Percentiles rank a stretch among this genome's conserved stretches.
These are phyloP conservation scores for Cerceris ruficornis DNA, from an alignment of 2,888 invertebrate species.

Conservation along the genomic window DNA sequence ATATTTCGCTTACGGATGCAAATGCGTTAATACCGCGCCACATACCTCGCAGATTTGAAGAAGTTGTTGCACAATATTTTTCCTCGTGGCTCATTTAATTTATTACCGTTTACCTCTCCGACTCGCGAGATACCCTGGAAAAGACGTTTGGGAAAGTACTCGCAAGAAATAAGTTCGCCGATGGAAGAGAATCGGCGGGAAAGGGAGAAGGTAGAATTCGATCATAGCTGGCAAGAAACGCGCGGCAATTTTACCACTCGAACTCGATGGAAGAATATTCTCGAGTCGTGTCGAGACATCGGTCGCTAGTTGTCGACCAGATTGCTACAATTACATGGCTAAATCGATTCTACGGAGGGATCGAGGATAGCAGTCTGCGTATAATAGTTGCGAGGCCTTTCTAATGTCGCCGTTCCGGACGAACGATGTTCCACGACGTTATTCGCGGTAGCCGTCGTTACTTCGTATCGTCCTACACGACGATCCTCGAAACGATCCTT, in stretches of 20 bases:
- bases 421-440: constrained; percentile 42
- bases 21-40: too few species aligned
- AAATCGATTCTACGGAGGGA: constrained; percentile 59
- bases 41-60: too few species aligned
- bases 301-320: constrained; percentile 47
- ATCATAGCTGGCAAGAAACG: constrained; percentile 31
- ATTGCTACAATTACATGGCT: constrained; percentile 62
- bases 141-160: background rate
- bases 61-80: too few species aligned
- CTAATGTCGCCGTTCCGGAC: constrained; percentile 48
- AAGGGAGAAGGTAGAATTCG: constrained; percentile 23
- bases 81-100: too few species aligned
- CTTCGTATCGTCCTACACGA: constrained; percentile 22
- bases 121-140: background rate
- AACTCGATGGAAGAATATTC: constrained; percentile 34
- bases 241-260: constrained; percentile 30
- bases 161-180: constrained; percentile 22
- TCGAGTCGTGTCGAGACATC: constrained; percentile 40
- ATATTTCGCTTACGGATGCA: too few species aligned
- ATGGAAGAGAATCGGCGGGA: constrained; percentile 41
- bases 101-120: too few species aligned
- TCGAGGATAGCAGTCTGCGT: constrained; percentile 56
- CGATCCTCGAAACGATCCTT: constrained; percentile 30
- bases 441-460: constrained; percentile 28
- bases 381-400: constrained; percentile 57